These are phyloP conservation scores for Proctacanthus coquilletti DNA, from an alignment of 1,140 invertebrate genomes.

Conservation along the genomic window DNA sequence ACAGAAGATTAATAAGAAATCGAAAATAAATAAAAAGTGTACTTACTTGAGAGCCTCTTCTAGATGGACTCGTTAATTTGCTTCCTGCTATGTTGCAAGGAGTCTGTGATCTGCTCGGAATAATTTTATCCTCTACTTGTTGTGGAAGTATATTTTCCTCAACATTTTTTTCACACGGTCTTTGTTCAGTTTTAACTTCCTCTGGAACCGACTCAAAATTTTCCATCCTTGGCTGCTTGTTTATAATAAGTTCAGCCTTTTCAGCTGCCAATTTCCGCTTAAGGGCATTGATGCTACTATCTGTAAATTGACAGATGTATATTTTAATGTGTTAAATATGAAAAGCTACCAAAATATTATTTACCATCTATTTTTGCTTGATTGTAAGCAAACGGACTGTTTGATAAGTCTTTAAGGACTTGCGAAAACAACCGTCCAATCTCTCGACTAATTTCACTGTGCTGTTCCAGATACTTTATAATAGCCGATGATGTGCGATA, in stretches of 20 bases:
- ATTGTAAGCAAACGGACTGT: slow-evolving; percentile 31
- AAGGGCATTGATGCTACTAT: background rate
- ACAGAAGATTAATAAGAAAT: too few species aligned
- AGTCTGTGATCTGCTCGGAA: too few species aligned
- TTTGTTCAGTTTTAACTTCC: too few species aligned
- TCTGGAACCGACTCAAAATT: too few species aligned
- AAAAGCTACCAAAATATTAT: slow-evolving; percentile 6
- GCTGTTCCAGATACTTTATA: slow-evolving; percentile 67
- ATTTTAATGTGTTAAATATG: background rate
- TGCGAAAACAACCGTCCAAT: slow-evolving; percentile 32
- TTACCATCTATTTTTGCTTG: slow-evolving; percentile 27
- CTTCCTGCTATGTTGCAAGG: too few species aligned
- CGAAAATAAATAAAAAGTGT: too few species aligned
- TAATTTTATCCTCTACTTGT: too few species aligned
- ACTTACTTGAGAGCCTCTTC: too few species aligned
- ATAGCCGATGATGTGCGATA: slow-evolving; percentile 72
- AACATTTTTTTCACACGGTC: too few species aligned
- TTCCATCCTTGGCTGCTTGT: background rate
- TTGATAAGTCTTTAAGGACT: slow-evolving; percentile 28
- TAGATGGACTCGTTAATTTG: too few species aligned
- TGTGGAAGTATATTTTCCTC: too few species aligned
- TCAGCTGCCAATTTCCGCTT: background rate
- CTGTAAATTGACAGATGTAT: background rate
- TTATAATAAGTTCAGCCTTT: background rate
- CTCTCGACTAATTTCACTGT: slow-evolving; percentile 21